Evolutionary conservation across 2,888 invertebrate species (phyloP), one percentile per base, ranked within the genome.

Genomic region (Rhagophthalmus giganteus): DNA sequence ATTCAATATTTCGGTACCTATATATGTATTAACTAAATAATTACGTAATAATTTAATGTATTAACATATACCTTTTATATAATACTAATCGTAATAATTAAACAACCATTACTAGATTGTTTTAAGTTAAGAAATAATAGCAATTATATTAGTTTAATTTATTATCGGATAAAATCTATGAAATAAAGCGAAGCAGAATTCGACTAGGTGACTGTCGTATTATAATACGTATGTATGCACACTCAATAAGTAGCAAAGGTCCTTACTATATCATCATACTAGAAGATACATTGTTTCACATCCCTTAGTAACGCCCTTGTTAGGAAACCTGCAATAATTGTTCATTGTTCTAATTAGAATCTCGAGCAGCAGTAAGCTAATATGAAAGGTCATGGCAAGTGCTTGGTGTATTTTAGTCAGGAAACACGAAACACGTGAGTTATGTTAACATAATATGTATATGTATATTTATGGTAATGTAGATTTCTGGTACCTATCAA

Each of bases 291-390:
- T 61, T 61, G 59, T 57, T 61, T 57, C 57, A 54, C 51, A 53
- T 58, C 57, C 58, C 48, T 54, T 55, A 49, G 55, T 51, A 55
- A 60, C 53, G 42, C 58, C 58, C 55, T 55, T 48, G 54, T 49
- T 54, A 39, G 41, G 35, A 41, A 41, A 52, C 55, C 35, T 55
- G 54, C 50, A 58, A 56, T 58, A 60, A 60, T 60, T 56, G 58
- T 54, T 60, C 59, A 60, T 60, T 56, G 59, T 60, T 56, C 57
- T 60, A 60, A 60, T 58, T 60, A 54, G 45, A 45, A 56, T 56
- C 55, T 60, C 49, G 35, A 55, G 50, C 49, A n/a, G n/a, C n/a
- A n/a, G n/a, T n/a, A n/a, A 58, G 49, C 47, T 57, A 54, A 56
- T 53, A 55, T 25, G 33, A 42, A 27, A 41, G 47, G 38, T 38